Evolutionary conservation across 2,113 vertebrate species (phyloP), one percentile per base, ranked within the genome.

Genomic region (western clawed frog (Xenopus tropicalis)): DNA sequence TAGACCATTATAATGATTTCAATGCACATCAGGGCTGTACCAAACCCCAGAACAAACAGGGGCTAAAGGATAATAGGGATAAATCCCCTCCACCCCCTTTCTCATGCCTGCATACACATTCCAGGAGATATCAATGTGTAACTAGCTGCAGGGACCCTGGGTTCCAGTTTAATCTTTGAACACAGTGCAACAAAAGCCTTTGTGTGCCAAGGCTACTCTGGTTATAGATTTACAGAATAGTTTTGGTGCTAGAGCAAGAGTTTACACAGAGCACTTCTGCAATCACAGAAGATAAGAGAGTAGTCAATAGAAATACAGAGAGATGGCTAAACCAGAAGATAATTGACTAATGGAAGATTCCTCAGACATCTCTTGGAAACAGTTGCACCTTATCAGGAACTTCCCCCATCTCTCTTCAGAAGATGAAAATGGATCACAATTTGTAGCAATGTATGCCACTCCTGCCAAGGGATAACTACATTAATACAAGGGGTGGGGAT

Each of bases 41-140:
- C 3, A 48, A 20, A 48, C 11, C 25, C 42, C 20, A 21, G 14
- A 48, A 37, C 29, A 37, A 37, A 37, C 29, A 37, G 29, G 20
- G 56, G 58, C 57, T 44, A 66, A 46, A 29, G 72, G 21, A 66
- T 67, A 67, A 58, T 66, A 73, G 43, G 44, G 66, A 22, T n/a
- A 62, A 75, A 43, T 22, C 66, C 58, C 21, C 64, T 58, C 51
- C 46, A 14, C 16, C 16, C 29, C 57, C 66, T 46, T 62, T 46
- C 20, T 22, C 64, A 66, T 21, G 19, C 44, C 20, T 69, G 66
- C 57, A 46, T 48, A 22, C 20, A 66, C 64, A 75, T 75, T 69
- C 72, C 72, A 75, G 42, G 56, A 66, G 72, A 75, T 75, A 75
- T 75, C 72, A 75, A 75, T 75, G 72, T 75, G 72, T 75, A 75